Evolutionary conservation across 2,113 vertebrate genomes (phyloP), one percentile per base, ranked within the genome.

Genomic region (Sclerurus mexicanus): DNA sequence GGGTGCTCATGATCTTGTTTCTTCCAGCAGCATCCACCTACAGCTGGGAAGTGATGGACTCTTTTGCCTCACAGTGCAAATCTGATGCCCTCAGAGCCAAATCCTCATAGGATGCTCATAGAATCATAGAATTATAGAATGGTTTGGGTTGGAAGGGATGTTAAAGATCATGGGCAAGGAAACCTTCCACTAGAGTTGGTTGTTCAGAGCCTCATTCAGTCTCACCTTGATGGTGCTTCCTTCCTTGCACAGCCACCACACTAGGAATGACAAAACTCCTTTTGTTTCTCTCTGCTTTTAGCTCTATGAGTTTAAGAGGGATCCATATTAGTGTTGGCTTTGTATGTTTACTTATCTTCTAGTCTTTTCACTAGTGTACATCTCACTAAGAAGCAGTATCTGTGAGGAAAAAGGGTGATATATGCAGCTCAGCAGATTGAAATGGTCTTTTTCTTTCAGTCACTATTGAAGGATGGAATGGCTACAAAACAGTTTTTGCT

Each of bases 401-500:
- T 66, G 17, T 27, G 22, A 87, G 44, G 39, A 30, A 69, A 85
- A 72, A 7, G 4, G 24, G 23, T 84, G 8, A 8, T 33, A 22
- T 27, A 53, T 52, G 64, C 58, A 91, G 58, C 66, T 79, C 46
- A 89, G 35, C 20, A 80, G 35, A 75, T 12, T 55, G 40, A 86
- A 93, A 78, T 1, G 0, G 37, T 73, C 55, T 59, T 93, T 85
- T 81, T 56, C 90, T 85, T 81, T 81, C 16, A 18, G 50, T 76
- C 69, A 56, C 58, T 96, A 72, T 25, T 73, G 76, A 91, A 85
- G 49, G 50, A 93, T 46, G 64, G 27, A 82, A 23, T 59, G 35
- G 55, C 77, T 90, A 78, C 35, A 79, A n/a, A 15, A 37, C 14
- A 60, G 67, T 13, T 95, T 91, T 87, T 92, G 72, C 73, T 95